Evolutionary conservation across 2,797 vertebrate genomes (phyloP), one percentile per base, ranked within the genome.

Genomic region (Gymnoscopelus braueri): DNA sequence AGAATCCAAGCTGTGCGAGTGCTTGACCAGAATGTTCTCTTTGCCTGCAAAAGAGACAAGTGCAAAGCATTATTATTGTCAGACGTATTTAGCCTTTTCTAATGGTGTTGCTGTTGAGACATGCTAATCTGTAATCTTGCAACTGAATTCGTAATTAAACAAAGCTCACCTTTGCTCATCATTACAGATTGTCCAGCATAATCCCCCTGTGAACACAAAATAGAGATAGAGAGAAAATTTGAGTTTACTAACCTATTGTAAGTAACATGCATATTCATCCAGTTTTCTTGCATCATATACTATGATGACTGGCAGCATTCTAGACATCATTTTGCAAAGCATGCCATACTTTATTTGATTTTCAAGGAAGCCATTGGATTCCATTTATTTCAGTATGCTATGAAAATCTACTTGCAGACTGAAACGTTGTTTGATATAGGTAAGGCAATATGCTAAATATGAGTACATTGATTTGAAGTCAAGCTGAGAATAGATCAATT

Each of bases 21-120:
- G 96, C 73, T 95, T 96, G 65, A 95, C 91, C 60, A 97, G 90
- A 55, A 92, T 8, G 32, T 94, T 95, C 90, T 99, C 97, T 93
- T 96, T 98, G 67, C 96, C 98, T 99, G 87, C 48, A 72, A 79
- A 69, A 75, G 77, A 50, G 87, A 61, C 11, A 77, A 12, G 12
- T 23, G 61, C 3, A 50, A 19, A 65, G 58, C 4, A 51, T 15
- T 32, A 64, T 53, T 47, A 64, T 53, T 15, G 24, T 65, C 0
- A 62, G 24, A 67, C 5, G 2, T 57, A 5, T 8, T 35, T 8
- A 63, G 0, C n/a, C 4, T 51, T 6, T 68, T 6, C 19, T 13
- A 8, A 4, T 39, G 3, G 72, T 26, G 5, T 15, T 44, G n/a
- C 23, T 2, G 15, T 66, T 49, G 9, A 3, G 5, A 3, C 3